Evolutionary conservation across 2,888 invertebrate genomes (phyloP).

Genomic region (Sinodicranocentrus sp.): DNA sequence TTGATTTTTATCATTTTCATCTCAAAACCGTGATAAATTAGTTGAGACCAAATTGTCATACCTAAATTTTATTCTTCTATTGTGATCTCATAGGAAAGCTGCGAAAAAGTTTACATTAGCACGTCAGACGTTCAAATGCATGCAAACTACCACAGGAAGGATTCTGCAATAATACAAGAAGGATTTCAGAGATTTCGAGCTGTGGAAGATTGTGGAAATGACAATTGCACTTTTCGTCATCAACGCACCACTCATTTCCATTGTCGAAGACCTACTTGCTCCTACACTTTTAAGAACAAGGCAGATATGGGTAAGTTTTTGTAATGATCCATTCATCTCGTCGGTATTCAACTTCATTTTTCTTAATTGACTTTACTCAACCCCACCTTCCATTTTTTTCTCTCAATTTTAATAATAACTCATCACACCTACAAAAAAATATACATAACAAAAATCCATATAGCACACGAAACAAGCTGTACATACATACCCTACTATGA

Average conservation of each 20-base stretch:
- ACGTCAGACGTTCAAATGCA: conserved; percentile 99
- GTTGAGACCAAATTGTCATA: background rate
- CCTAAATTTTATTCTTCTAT: background rate
- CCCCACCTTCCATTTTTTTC: conserved; percentile 53
- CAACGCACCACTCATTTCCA: conserved; percentile 99
- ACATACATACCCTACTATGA: no score
- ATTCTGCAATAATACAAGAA: conserved; percentile 97
- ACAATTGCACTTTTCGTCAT: conserved; percentile 94
- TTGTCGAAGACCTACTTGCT: conserved; percentile 93
- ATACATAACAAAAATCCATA: background rate
- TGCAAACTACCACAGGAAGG: conserved; percentile 98
- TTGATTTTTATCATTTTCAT: no score
- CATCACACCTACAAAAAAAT: conserved; percentile 52
- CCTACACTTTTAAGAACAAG: conserved; percentile 98
- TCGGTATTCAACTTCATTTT: no score
- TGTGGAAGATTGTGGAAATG: conserved; percentile 95
- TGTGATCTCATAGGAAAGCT: conserved; percentile 80
- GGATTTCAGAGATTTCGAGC: conserved; percentile 98
- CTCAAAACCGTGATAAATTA: conserved; percentile 6
- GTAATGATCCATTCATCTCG: no score
- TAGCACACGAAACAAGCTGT: background rate
- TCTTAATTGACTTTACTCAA: background rate
- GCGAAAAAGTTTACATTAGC: conserved; percentile 96
- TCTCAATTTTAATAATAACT: conserved; percentile 34
- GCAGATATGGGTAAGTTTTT: conserved; percentile 99